Conservation (phyloP, 1,140 invertebrate genomes). For the Papilio dardanus region DNA sequence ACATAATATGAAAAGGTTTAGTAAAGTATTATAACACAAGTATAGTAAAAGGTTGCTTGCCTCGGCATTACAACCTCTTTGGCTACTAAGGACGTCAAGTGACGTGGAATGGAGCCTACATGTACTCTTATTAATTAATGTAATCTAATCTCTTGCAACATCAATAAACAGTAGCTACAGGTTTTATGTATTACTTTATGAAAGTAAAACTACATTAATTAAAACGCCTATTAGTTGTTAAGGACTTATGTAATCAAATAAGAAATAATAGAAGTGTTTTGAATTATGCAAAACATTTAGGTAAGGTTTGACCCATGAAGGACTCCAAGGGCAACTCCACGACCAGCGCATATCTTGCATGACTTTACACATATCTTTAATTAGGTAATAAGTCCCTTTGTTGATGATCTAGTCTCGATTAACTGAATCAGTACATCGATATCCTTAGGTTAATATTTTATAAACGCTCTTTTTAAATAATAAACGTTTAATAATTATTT, state of each 20-base stretch:
- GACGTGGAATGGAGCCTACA: slow-evolving; percentile 32
- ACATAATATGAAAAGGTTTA: background rate
- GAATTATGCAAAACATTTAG: too few relatives aligned
- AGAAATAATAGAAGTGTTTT: too few relatives aligned
- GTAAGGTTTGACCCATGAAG: too few relatives aligned
- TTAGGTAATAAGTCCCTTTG: background rate
- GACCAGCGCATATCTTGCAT: too few relatives aligned
- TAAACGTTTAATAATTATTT: too few relatives aligned
- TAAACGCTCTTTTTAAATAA: too few relatives aligned
- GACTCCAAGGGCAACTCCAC: too few relatives aligned
- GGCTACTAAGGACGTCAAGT: slow-evolving; percentile 41
- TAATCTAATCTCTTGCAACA: background rate
- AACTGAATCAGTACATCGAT: background rate
- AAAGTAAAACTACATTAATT: background rate
- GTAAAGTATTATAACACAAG: slow-evolving; percentile 29
- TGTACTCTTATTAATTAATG: background rate
- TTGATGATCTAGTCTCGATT: background rate
- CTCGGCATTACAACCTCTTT: slow-evolving; percentile 41
- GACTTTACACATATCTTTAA: too few relatives aligned
- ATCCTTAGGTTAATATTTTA: background rate
- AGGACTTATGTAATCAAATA: background rate
- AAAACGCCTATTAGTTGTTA: background rate
- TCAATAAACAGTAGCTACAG: background rate
- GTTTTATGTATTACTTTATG: background rate
- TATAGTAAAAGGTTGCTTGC: slow-evolving; percentile 54